phyloP scores from a whole-genome alignment of 2,797 vertebrate species.

The Chrysocyon brachyurus region DNA sequence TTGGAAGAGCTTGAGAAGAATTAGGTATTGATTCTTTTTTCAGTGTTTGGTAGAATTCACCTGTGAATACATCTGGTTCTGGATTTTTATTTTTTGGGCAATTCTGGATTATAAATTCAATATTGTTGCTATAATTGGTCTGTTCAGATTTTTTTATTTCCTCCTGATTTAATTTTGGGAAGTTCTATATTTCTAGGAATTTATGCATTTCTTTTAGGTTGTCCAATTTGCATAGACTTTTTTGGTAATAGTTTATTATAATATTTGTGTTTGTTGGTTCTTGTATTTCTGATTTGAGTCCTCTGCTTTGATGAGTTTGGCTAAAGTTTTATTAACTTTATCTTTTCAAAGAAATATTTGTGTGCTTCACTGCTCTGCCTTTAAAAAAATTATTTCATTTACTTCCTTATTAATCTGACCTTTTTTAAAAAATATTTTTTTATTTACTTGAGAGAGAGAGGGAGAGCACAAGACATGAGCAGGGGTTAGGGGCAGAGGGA shows the following conservation, averaged over 20 bases:
- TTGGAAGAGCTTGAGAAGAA: background rate
- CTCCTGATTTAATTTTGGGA: background rate
- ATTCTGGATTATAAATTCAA: background rate
- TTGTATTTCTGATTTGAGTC: background rate
- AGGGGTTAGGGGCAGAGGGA: too few species aligned
- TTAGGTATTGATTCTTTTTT: background rate
- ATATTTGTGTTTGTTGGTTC: background rate
- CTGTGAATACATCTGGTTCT: background rate
- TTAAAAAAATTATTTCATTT: background rate
- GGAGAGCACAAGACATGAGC: too few species aligned
- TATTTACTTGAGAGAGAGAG: too few species aligned
- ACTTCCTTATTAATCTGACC: background rate
- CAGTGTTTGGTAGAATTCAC: background rate
- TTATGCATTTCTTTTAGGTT: background rate
- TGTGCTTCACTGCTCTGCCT: background rate
- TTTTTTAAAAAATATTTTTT: background rate
- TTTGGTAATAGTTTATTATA: background rate
- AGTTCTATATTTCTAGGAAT: background rate
- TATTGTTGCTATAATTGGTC: background rate
- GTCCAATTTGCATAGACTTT: background rate
- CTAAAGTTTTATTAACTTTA: background rate
- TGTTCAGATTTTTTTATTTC: background rate
- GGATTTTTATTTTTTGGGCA: background rate
- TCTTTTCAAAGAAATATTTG: background rate
- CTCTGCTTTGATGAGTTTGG: background rate